These are phyloP conservation scores for Cephalopholis sonnerati DNA, from an alignment of 2,113 vertebrate genomes.

Conservation along the genomic window DNA sequence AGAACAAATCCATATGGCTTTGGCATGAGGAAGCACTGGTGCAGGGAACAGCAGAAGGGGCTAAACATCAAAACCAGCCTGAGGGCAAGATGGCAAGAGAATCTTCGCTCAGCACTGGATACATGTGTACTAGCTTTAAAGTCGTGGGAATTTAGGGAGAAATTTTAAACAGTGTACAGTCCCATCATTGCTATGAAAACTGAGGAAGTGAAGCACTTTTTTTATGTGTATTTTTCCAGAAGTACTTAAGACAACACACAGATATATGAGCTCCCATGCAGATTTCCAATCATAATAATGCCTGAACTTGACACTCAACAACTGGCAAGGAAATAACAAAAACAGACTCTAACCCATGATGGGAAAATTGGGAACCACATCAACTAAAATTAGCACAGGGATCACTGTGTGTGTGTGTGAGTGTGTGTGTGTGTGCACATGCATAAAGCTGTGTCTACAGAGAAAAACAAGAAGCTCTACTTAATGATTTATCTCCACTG, in stretches of 20 bases:
- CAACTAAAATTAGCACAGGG: not conserved
- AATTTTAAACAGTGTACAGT: not conserved
- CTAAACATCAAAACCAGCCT: conserved; percentile 30
- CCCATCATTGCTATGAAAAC: not conserved
- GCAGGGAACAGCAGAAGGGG: conserved; percentile 37
- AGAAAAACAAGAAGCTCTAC: conserved; percentile 18
- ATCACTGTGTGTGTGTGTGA: not conserved
- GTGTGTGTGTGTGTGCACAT: not conserved
- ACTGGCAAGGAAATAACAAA: not conserved
- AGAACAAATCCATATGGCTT: conserved; percentile 44
- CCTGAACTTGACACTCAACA: not conserved
- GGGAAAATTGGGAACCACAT: not conserved
- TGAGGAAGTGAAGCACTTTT: not conserved
- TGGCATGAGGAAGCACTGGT: conserved; percentile 27
- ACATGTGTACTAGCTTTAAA: conserved; percentile 8
- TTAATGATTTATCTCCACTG: conserved; percentile 39
- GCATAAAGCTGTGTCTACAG: not conserved
- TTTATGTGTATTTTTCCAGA: not conserved
- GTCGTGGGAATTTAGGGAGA: not conserved
- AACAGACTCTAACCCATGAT: not conserved
- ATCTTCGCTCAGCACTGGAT: conserved; percentile 28
- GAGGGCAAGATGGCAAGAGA: conserved; percentile 11
- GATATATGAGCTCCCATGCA: not conserved
- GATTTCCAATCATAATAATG: not conserved
- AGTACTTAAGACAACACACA: not conserved